Conservation (phyloP, 2,797 vertebrate species). For the Triplophysa bombifrons region DNA sequence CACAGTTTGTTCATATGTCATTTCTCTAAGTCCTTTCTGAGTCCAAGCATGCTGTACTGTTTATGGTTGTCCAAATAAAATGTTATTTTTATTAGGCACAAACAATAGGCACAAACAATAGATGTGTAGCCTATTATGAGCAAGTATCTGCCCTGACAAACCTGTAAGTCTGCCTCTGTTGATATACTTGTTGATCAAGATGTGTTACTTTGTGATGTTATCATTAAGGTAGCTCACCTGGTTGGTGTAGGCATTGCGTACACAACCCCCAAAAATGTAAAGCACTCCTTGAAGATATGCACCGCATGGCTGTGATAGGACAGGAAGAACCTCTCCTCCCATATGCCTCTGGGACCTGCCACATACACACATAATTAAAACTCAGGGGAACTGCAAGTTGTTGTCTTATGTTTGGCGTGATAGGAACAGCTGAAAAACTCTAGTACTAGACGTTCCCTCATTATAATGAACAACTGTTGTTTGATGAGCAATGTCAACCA, state of each 20-base stretch:
- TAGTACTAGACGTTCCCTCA: neutral
- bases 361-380: constrained; percentile 35
- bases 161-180: constrained; percentile 25
- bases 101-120: no score
- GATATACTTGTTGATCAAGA: neutral
- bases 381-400: constrained; percentile 5
- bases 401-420: neutral
- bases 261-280: constrained; percentile 91
- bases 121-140: constrained; percentile 9
- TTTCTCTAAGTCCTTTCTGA: neutral
- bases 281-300: constrained; percentile 80
- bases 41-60: neutral
- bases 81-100: no score
- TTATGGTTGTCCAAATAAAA: no score
- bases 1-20: neutral
- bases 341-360: constrained; percentile 84
- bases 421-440: constrained; percentile 1
- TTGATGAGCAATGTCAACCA: neutral
- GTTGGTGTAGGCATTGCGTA: constrained; percentile 84
- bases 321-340: constrained; percentile 84
- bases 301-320: constrained; percentile 85
- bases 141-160: constrained; percentile 43
- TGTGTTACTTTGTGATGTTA: neutral
- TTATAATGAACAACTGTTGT: neutral
- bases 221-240: constrained; percentile 71